phyloP scores from a whole-genome alignment of 2,113 vertebrate species.

The Poeciliopsis retropinna region DNA sequence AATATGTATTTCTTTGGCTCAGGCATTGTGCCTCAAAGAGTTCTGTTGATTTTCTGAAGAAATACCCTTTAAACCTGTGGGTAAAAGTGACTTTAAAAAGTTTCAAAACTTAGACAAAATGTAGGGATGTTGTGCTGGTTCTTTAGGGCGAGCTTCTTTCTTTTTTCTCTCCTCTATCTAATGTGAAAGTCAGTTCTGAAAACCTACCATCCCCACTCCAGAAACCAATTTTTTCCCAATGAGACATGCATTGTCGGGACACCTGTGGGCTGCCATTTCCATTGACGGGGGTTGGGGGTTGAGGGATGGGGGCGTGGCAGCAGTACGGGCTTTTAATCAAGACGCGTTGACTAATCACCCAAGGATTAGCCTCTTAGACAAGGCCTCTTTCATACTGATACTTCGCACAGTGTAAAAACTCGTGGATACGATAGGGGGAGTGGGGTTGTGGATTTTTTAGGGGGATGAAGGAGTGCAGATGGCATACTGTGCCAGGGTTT shows the following conservation, averaged over 20 bases:
- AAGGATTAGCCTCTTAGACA: conserved; percentile 78
- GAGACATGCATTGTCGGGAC: conserved; percentile 62
- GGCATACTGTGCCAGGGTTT: conserved; percentile 72
- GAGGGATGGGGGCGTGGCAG: conserved; percentile 44
- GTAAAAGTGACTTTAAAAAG: neutral
- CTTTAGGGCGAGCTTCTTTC: neutral
- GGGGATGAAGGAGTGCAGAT: conserved; percentile 47
- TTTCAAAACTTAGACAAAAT: neutral
- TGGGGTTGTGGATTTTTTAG: conserved; percentile 30
- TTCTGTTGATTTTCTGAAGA: conserved; percentile 2
- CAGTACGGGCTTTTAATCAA: conserved; percentile 67
- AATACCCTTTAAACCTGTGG: neutral
- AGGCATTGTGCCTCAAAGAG: neutral
- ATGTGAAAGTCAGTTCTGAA: conserved; percentile 44
- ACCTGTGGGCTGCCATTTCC: conserved; percentile 67
- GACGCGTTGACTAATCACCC: conserved; percentile 77
- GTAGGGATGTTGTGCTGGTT: neutral
- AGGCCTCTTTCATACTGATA: conserved; percentile 78
- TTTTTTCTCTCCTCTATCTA: conserved; percentile 27
- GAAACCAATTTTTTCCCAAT: conserved; percentile 36
- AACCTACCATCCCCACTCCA: conserved; percentile 16
- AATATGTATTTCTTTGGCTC: conserved; percentile 44
- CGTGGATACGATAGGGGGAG: conserved; percentile 30
- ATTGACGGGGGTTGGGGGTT: neutral
- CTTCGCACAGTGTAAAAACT: conserved; percentile 42